Evolutionary conservation across 2,797 vertebrate genomes (phyloP).

Genomic region (Gymnothorax reevesii): DNA sequence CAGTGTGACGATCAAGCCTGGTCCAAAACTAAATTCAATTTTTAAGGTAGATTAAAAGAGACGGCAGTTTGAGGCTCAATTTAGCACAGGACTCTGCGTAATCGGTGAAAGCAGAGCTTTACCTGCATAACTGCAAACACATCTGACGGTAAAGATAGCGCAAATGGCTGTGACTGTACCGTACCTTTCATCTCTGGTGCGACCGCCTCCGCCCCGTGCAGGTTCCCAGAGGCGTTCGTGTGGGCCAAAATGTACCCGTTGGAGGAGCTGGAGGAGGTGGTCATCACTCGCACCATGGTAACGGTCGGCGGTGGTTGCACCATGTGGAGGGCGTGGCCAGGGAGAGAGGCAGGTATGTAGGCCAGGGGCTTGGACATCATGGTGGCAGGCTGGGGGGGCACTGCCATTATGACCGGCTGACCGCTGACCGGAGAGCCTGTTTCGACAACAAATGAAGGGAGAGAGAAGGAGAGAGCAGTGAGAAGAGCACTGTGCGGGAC

Average conservation of each 20-base stretch:
- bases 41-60: neutral
- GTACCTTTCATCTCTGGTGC: conserved; percentile 75
- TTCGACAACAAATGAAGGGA: neutral
- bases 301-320: conserved; percentile 87
- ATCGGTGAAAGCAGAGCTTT: too few species aligned
- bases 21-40: too few species aligned
- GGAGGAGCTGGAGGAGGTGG: conserved; percentile 77
- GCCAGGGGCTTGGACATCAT: conserved; percentile 84
- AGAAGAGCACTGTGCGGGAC: neutral
- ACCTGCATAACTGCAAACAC: too few species aligned
- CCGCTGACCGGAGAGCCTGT: conserved; percentile 91
- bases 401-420: conserved; percentile 93
- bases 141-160: too few species aligned
- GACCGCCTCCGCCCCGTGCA: conserved; percentile 67
- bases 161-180: too few species aligned
- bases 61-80: neutral
- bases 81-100: too few species aligned
- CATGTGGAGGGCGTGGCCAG: conserved; percentile 86
- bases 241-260: conserved; percentile 88
- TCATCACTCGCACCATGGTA: conserved; percentile 93
- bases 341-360: conserved; percentile 83
- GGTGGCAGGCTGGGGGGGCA: conserved; percentile 78
- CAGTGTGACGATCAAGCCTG: too few species aligned
- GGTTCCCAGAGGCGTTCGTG: conserved; percentile 62
- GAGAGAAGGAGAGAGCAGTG: neutral